Percentiles rank a stretch among this genome's conserved stretches.
These are phyloP conservation scores for Quadriops clusia DNA, from an alignment of 2,888 invertebrate genomes.

Conservation along the genomic window DNA sequence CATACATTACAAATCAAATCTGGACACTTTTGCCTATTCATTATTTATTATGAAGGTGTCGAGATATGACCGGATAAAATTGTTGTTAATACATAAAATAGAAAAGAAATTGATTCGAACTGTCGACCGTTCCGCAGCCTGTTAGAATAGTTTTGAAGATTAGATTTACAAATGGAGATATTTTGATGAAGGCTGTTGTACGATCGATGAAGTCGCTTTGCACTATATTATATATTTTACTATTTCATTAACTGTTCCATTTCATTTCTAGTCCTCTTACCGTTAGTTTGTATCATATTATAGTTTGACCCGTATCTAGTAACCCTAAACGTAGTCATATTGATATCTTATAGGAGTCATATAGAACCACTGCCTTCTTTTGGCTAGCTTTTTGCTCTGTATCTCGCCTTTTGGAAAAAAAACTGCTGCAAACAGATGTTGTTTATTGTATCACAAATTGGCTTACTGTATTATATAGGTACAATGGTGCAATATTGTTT, in stretches of 20 bases:
- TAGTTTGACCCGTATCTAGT: conserved; percentile 7
- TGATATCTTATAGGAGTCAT: conserved; percentile 13
- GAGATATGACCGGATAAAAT: no score
- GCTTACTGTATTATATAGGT: conserved; percentile 27
- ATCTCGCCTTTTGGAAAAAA: conserved; percentile 21
- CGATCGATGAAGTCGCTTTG: no score
- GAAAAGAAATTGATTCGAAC: no score
- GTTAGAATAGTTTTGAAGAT: no score
- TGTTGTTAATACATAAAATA: no score
- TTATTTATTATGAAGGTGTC: no score
- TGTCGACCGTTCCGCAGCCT: no score
- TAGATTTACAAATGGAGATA: no score
- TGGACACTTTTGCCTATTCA: no score
- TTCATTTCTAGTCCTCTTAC: neutral
- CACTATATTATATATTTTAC: no score
- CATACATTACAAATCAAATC: no score
- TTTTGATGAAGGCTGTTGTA: no score
- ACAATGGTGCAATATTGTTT: conserved; percentile 34
- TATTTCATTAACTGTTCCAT: conserved; percentile 2
- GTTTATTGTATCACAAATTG: conserved; percentile 29
- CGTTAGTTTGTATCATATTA: conserved; percentile 4
- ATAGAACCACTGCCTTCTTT: conserved; percentile 15
- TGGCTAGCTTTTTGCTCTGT: conserved; percentile 20
- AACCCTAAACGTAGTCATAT: conserved; percentile 7
- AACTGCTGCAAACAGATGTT: conserved; percentile 18